A percentile compares a stretch with the other conserved stretches of the same genome.
These are phyloP conservation scores for Ciconia stormi DNA, from an alignment of 2,113 vertebrate species.

Conservation along the genomic window DNA sequence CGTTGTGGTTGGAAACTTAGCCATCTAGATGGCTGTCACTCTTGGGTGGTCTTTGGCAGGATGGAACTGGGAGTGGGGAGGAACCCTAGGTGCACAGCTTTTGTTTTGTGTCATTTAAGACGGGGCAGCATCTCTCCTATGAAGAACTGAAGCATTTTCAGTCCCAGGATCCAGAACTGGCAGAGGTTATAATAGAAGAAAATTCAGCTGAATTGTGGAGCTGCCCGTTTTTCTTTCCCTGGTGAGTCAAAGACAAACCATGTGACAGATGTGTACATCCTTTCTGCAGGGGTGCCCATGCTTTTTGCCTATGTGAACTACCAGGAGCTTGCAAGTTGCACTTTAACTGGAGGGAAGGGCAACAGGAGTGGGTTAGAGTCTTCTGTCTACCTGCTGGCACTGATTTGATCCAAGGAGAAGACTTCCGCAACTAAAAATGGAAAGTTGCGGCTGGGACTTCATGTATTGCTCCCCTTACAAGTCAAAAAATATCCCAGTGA, in stretches of 20 bases:
- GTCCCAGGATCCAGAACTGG: constrained; percentile 66
- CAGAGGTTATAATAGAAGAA: constrained; percentile 70
- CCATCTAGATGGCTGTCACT: not conserved
- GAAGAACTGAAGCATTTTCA: constrained; percentile 71
- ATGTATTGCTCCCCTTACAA: not conserved
- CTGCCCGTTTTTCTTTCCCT: constrained; percentile 70
- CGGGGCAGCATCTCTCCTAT: constrained; percentile 61
- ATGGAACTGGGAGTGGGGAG: not conserved
- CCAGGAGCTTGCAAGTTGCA: not conserved
- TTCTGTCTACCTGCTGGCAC: not conserved
- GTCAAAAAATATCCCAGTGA: not conserved
- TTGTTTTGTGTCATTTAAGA: constrained; percentile 48
- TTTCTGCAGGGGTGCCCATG: not conserved
- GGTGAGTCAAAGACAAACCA: constrained; percentile 63
- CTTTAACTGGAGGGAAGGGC: not conserved
- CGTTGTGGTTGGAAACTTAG: not conserved
- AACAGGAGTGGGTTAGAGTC: not conserved
- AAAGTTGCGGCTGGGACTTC: not conserved
- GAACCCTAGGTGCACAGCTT: not conserved
- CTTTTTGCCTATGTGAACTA: not conserved
- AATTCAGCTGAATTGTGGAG: constrained; percentile 67
- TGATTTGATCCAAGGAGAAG: not conserved
- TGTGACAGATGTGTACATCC: not conserved
- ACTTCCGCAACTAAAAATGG: not conserved
- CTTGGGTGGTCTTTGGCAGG: not conserved